A percentile compares a stretch with the other conserved stretches of the same genome.
Evolutionary conservation across 2,797 vertebrate species (phyloP).

Genomic region (Numenius phaeopus): DNA sequence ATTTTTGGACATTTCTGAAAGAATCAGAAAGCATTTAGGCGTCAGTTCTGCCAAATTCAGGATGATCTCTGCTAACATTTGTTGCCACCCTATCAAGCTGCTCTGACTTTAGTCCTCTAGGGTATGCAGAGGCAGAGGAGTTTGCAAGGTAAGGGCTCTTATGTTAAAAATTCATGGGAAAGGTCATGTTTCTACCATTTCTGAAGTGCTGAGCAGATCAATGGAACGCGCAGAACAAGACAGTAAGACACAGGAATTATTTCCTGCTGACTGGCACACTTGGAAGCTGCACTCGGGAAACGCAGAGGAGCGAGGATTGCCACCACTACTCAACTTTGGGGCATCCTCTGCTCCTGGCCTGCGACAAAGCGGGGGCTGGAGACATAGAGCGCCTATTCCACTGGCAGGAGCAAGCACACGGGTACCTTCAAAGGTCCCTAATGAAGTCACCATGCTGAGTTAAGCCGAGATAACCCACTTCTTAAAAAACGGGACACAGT

Average conservation of each 20-base stretch:
- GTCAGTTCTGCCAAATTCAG: background rate
- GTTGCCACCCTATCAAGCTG: background rate
- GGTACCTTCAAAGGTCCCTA: background rate
- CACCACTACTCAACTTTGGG: background rate
- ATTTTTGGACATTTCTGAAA: background rate
- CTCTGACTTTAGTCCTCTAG: slow-evolving; percentile 39
- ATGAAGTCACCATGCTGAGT: background rate
- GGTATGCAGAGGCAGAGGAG: background rate
- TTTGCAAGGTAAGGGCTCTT: slow-evolving; percentile 28
- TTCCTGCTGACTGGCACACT: background rate
- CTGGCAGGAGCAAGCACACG: background rate
- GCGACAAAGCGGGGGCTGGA: fast-evolving
- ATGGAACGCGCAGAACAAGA: slow-evolving; percentile 4
- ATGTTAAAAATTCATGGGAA: slow-evolving; percentile 59
- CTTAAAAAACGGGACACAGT: background rate
- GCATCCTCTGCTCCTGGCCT: background rate
- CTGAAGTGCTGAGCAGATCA: slow-evolving; percentile 20
- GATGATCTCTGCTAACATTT: slow-evolving; percentile 20
- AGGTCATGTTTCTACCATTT: slow-evolving; percentile 49
- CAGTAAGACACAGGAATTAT: background rate
- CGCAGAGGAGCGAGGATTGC: background rate
- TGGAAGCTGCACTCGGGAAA: slow-evolving; percentile 2
- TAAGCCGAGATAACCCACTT: background rate
- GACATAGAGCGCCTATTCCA: background rate
- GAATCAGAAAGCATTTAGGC: background rate